Percentiles rank a stretch among this genome's conserved stretches.
Evolutionary conservation across 2,888 invertebrate species (phyloP).

Genomic region (Drosophila demipolita): DNA sequence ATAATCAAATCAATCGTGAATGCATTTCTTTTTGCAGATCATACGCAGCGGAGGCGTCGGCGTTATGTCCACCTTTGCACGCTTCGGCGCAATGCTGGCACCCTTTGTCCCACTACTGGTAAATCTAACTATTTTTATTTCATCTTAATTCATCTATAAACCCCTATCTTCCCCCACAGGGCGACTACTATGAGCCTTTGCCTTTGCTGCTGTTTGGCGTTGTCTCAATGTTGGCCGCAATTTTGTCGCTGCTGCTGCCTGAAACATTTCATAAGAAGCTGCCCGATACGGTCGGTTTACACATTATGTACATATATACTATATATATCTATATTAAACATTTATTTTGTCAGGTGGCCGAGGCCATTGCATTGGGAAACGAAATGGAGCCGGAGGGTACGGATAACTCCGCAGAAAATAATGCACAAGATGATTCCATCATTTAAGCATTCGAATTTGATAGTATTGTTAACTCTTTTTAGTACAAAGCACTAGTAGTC

Average conservation of each 20-base stretch:
- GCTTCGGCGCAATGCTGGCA: constrained; percentile 87
- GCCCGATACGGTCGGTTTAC: constrained; percentile 86
- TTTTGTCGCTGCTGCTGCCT: constrained; percentile 87
- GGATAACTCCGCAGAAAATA: constrained; percentile 8
- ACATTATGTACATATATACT: neutral
- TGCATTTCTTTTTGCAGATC: constrained; percentile 62
- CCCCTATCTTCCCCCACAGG: constrained; percentile 76
- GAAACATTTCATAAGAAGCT: constrained; percentile 88
- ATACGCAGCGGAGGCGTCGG: constrained; percentile 88
- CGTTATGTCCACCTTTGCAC: constrained; percentile 87
- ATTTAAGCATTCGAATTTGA: constrained; percentile 9
- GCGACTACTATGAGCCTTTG: constrained; percentile 85
- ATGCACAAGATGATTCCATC: constrained; percentile 16
- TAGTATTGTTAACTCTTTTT: constrained; percentile 20
- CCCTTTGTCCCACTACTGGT: constrained; percentile 88
- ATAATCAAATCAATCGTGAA: neutral
- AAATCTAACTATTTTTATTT: constrained; percentile 30
- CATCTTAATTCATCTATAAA: neutral
- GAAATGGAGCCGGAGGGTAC: neutral
- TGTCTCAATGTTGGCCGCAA: constrained; percentile 86
- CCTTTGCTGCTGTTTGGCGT: constrained; percentile 87
- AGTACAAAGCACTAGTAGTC: constrained; percentile 42
- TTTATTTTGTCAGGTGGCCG: constrained; percentile 63
- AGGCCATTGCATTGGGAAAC: constrained; percentile 68
- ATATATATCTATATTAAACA: neutral